Evolutionary conservation across 2,888 invertebrate species (phyloP), one percentile per base, ranked within the genome.

Genomic region (Frankliniella fusca): DNA sequence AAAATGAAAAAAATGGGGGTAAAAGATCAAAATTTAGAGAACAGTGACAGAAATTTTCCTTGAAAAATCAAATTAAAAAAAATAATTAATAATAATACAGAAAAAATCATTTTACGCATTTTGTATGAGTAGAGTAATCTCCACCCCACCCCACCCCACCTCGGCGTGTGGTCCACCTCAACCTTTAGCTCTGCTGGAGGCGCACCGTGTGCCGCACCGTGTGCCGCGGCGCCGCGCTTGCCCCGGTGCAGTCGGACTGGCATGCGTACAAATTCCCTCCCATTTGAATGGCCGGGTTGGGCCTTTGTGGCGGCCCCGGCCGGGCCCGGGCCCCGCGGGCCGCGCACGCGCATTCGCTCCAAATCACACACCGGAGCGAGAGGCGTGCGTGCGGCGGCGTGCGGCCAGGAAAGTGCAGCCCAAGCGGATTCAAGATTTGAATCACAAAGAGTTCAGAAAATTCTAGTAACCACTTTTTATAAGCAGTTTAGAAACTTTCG

Each of bases 201-300:
- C 70, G 70, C 70, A 7, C 11, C 65, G 65, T n/a, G 65, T 9
- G 70, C 54, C 54, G 54, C 54, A 20, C 54, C n/a, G 54, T 20
- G 54, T 18, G 3, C 54, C 54, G 7, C 20, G 18, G 61, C 61
- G 61, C 15, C 0, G 15, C 15, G 15, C 7, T 54, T 10, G 3
- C 61, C 7, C 5, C 20, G 20, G 61, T 61, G 61, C n/a, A 23
- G 27, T 27, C 12, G 23, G 70, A 27, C 27, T 76, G 70, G 70
- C 70, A 76, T 76, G 70, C 70, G 70, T 76, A 76, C 70, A 76
- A 76, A 76, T 76, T 12, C 70, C 5, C 11, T 27, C 61, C 20
- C 61, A 38, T 38, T 38, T 61, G 61, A 61, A 61, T 61, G 61
- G n/a, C 12, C 18, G 12, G 20, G 61, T 3, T 12, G 54, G 5